Conservation (phyloP, 92 coral and sea anemone species). For the Porites rus region DNA sequence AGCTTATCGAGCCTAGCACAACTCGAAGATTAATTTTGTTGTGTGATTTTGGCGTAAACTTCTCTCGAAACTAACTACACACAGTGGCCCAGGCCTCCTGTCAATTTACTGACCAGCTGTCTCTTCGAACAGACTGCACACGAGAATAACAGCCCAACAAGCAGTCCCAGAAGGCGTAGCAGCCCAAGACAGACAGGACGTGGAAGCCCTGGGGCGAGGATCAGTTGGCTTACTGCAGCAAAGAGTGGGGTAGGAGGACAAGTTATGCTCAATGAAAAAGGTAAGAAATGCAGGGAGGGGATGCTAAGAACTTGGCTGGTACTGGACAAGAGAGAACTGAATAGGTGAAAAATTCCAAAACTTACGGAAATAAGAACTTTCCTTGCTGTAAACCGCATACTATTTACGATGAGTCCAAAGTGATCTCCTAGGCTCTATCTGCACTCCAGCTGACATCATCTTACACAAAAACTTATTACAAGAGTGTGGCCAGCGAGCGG, state of each 20-base stretch:
- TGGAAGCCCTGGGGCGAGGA: conserved; percentile 82
- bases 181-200: conserved; percentile 75
- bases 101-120: neutral
- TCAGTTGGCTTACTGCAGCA: conserved; percentile 87
- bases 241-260: conserved; percentile 80
- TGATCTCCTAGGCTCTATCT: too few relatives aligned
- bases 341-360: neutral
- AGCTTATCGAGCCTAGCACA: too few relatives aligned
- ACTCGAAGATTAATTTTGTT: too few relatives aligned
- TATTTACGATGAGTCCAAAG: too few relatives aligned
- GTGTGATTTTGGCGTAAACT: too few relatives aligned
- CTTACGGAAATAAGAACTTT: neutral
- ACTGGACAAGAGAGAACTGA: conserved; percentile 1
- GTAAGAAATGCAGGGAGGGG: conserved; percentile 47
- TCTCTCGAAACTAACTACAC: too few relatives aligned
- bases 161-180: conserved; percentile 57
- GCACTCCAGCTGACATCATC: too few relatives aligned
- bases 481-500: too few relatives aligned
- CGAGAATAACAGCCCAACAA: conserved; percentile 3
- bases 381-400: neutral
- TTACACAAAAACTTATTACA: too few relatives aligned
- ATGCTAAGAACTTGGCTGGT: conserved; percentile 30
- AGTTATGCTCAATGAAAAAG: conserved; percentile 80
- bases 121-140: conserved; percentile 22
- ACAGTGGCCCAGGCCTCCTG: neutral